Base-by-base conservation (phyloP, 2,113 vertebrate species). In the Ictalurus furcatus region DNA sequence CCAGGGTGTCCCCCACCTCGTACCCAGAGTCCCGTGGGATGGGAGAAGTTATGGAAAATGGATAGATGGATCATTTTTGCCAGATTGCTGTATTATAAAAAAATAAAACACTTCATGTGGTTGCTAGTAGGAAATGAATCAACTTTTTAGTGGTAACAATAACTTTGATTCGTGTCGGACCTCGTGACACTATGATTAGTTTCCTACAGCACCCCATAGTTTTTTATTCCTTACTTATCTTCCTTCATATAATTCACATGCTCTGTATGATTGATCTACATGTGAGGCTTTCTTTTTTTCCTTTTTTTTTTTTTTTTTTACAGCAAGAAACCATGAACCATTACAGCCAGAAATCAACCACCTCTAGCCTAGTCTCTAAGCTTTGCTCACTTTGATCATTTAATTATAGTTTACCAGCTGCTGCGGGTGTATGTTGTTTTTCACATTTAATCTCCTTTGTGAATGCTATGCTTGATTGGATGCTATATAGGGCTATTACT, bases 381-480 rank as follows among this genome's bases (percentile, higher is more conserved):
- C 79, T 25, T 59, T 37, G 16, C 30, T 37, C 4, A 37, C 80
- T 83, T 83, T 83, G 81, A 83, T 83, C 58, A 58, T 73, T 56
- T 74, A 86, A 86, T 74, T 86, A 67, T 1, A 85, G 30, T 71
- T 13, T 71, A 58, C 81, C 11, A 16, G 69, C 85, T 86, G n/a
- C 67, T 63, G 25, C 1, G 8, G 25, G 30, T 86, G 59, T 44
- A 17, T 48, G 40, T 54, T 25, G 28, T 69, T n/a, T 82, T 48
- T 81, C 61, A 37, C 44, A 71, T 34, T 71, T 59, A 58, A 59
- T 71, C 65, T 13, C 23, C 34, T 73, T 44, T 56, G 79, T 83
- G 59, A 79, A 37, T 19, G 40, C 7, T 78, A 52, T 30, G 69
- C n/a, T 40, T 78, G 82, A 61, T 9, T 28, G 58, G 71, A 65